Base-by-base conservation (phyloP, 1,140 invertebrate genomes). In the Drosophila elegans region DNA sequence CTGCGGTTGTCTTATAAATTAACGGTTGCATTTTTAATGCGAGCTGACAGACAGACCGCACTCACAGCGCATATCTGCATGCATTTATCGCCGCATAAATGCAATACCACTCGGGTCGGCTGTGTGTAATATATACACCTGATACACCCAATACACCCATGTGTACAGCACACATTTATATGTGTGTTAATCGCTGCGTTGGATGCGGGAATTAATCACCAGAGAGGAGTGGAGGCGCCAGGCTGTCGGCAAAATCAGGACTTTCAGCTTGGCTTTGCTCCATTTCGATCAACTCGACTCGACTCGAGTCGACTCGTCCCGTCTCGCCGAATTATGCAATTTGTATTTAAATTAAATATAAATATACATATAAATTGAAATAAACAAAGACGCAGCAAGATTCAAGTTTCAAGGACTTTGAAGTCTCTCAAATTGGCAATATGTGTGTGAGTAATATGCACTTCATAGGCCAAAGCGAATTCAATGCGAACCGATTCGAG, bases 1-100 rank as follows among this genome's bases (percentile, higher is more conserved):
- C 57, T 49, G 59, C 38, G 48, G 71, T 73, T 86, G 84, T 89
- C 76, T 89, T 74, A 71, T 89, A 88, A 88, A 88, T 88, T 88
- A 89, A 89, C 84, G 84, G 84, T 88, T 88, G 85, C 84, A 84
- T 62, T 78, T 78, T 89, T 78, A 88, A 88, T 88, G 73, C 85
- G 67, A 80, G 64, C 77, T 88, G 84, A 89, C 84, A 84, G 72
- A 77, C 79, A 64, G 29, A 72, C 45, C 41, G 61, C 34, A 55
- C n/a, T 52, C 38, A 66, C 21, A 44, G 11, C 36, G 36, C 48
- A 53, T 57, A 57, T 64, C 62, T 48, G 62, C 54, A 34, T 59
- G 16, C 56, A 48, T 38, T 59, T 59, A 48, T 38, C 29, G 56
- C 36, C 38, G 52, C 52, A 72, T 34, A 60, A 52, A 46, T 38